phyloP scores from a whole-genome alignment of 2,888 invertebrate species.

The Phaedon cochleariae region DNA sequence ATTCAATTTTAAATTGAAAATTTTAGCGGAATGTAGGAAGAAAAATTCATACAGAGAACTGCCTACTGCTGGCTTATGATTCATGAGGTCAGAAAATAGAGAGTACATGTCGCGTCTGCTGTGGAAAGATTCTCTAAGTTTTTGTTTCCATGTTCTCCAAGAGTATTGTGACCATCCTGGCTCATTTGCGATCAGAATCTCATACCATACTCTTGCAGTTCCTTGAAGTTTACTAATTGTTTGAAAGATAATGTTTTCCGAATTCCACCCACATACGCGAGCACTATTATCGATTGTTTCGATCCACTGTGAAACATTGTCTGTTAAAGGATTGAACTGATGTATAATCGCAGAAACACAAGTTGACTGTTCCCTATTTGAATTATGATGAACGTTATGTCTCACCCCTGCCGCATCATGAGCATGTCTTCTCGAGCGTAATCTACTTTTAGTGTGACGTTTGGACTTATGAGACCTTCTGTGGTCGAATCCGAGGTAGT shows the following conservation, averaged over 20 bases:
- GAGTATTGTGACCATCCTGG: constrained; percentile 26
- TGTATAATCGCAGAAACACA: too few species aligned
- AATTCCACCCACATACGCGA: too few species aligned
- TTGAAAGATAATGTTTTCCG: constrained; percentile 22
- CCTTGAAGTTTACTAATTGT: constrained; percentile 30
- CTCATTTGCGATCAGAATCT: constrained; percentile 29
- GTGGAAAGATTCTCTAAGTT: constrained; percentile 23
- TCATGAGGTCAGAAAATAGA: constrained; percentile 32
- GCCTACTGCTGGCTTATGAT: constrained; percentile 30
- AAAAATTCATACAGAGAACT: constrained; percentile 10
- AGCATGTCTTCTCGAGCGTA: too few species aligned
- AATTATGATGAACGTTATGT: too few species aligned
- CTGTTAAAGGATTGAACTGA: too few species aligned
- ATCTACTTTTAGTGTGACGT: too few species aligned
- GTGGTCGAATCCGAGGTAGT: too few species aligned
- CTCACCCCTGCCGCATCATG: too few species aligned
- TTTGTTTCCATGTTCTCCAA: constrained; percentile 34
- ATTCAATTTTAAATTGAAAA: constrained; percentile 31
- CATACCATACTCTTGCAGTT: constrained; percentile 35
- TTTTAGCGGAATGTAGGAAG: constrained; percentile 34
- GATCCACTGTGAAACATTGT: too few species aligned
- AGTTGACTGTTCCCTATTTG: too few species aligned
- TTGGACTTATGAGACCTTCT: too few species aligned
- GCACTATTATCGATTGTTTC: too few species aligned
- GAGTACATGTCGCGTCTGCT: constrained; percentile 21